These are phyloP conservation scores for Crenichthys baileyi DNA, from an alignment of 2,797 vertebrate species.

Conservation along the genomic window DNA sequence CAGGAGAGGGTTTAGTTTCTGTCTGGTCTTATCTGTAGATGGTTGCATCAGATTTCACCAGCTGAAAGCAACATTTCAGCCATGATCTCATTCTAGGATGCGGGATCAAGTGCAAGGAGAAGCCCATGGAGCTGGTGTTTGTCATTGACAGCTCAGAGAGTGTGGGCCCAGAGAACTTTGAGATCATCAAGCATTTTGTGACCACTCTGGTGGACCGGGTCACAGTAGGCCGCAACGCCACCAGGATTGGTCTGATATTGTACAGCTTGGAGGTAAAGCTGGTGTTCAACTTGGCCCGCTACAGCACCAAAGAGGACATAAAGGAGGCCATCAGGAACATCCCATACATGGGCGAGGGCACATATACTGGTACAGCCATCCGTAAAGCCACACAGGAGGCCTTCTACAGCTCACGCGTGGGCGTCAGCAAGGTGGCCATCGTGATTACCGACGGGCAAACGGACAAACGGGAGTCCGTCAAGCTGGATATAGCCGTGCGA, in stretches of 20 bases:
- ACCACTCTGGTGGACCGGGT: conserved; percentile 88
- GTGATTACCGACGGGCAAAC: conserved; percentile 92
- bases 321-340: conserved; percentile 88
- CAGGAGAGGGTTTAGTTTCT: conserved; percentile 23
- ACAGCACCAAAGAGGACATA: conserved; percentile 83
- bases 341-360: conserved; percentile 91
- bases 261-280: conserved; percentile 90
- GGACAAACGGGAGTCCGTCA: conserved; percentile 88
- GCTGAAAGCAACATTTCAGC: conserved; percentile 25
- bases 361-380: conserved; percentile 89
- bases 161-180: conserved; percentile 92
- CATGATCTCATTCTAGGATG: conserved; percentile 82
- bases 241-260: conserved; percentile 88
- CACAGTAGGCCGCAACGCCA: conserved; percentile 88
- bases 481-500: conserved; percentile 85
- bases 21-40: conserved; percentile 43
- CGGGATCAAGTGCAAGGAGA: conserved; percentile 90
- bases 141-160: conserved; percentile 95
- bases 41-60: conserved; percentile 39
- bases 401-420: conserved; percentile 84
- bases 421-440: conserved; percentile 89
- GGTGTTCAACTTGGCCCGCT: conserved; percentile 87
- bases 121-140: conserved; percentile 94
- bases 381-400: conserved; percentile 89
- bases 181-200: conserved; percentile 92